These are phyloP conservation scores for Thripadectes ignobilis DNA, from an alignment of 2,797 vertebrate species.

Conservation along the genomic window DNA sequence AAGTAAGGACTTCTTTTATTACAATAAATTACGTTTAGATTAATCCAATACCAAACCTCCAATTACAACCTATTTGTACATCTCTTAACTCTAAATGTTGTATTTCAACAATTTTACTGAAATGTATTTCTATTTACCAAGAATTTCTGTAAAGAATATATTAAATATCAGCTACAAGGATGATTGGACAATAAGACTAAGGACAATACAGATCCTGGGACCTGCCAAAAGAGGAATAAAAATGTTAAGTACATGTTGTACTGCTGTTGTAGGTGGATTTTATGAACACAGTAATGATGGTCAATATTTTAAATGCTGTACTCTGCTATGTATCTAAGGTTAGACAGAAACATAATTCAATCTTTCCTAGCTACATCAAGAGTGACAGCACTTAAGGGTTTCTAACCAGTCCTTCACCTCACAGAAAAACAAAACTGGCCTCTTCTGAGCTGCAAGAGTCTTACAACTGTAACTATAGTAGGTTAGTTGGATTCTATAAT, in stretches of 20 bases:
- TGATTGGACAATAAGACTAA: background rate
- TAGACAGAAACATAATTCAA: background rate
- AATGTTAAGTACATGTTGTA: fast-evolving
- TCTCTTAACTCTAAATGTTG: background rate
- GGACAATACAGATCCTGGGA: background rate
- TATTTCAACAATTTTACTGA: background rate
- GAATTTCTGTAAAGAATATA: background rate
- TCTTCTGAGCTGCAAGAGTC: background rate
- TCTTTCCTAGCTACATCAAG: background rate
- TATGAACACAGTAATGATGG: background rate
- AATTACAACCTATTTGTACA: background rate
- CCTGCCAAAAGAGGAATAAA: background rate
- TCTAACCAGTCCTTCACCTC: background rate
- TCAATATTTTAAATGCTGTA: background rate
- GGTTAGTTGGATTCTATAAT: background rate
- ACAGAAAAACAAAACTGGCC: background rate
- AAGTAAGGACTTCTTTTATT: background rate
- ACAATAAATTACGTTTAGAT: background rate
- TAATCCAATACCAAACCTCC: background rate
- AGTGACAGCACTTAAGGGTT: background rate
- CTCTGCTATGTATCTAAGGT: background rate
- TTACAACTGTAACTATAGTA: background rate
- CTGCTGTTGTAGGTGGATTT: background rate
- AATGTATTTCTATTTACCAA: background rate
- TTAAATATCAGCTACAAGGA: background rate